Evolutionary conservation across 2,888 invertebrate genomes (phyloP), one percentile per base, ranked within the genome.

Genomic region (Spicauda simplicius): DNA sequence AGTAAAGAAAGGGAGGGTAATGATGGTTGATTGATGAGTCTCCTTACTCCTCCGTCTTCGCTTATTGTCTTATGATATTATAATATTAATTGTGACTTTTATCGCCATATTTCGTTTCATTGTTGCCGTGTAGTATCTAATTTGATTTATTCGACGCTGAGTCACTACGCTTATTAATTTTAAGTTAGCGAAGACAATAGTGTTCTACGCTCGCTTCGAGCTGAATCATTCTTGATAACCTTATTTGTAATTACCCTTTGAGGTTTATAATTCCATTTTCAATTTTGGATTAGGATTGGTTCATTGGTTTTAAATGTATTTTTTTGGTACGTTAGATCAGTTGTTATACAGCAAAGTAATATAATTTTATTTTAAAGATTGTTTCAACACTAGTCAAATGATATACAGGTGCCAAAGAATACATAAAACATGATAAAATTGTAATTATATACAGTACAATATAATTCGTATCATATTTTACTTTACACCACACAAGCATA

Each of bases 1-100:
- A 86, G 86, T 82, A 80, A 86, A 86, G 85, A 81, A 78, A 74
- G 75, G 75, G 78, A 78, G 80, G 82, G 79, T 75, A 74, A 77
- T 77, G 83, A 88, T 88, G 78, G 82, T 84, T 92, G 92, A 91
- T 92, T 90, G 91, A 91, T 92, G 89, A 88, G 86, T 77, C 85
- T 86, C 80, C 80, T 76, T 79, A 82, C 84, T 85, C 84, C 80
- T 78, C 77, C 81, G 78, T 75, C 74, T 80, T 82, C 80, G 81
- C 82, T 83, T 82, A 90, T 92, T 92, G 91, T 92, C 85, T 89
- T 79, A 76, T 56, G 55, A 60, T 66, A 60, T 66, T 66, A 66
- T 66, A 60, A 60, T 77, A 81, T 84, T 90, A 88, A 91, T 91
- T 88, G 89, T 87, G 83, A 85, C 85, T 89, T 90, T 89, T 88